phyloP scores from a whole-genome alignment of 2,888 invertebrate genomes.

The Melolontha melolontha region DNA sequence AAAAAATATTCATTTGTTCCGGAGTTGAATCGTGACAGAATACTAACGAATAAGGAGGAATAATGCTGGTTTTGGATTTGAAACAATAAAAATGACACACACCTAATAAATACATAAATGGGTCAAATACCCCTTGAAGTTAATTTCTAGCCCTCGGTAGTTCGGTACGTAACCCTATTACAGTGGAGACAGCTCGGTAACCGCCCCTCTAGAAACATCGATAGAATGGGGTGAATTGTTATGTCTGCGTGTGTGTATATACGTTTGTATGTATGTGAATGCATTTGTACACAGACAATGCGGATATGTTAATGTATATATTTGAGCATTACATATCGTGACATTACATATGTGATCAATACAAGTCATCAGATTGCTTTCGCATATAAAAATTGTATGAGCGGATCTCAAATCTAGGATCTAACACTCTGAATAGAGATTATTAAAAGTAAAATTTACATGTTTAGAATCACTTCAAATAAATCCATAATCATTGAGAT shows the following conservation, averaged over 20 bases:
- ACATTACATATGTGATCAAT: no score
- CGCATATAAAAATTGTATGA: no score
- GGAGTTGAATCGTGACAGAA: not conserved
- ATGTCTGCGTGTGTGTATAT: conserved; percentile 7
- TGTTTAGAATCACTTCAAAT: no score
- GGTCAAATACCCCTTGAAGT: conserved; percentile 51
- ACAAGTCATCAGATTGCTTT: no score
- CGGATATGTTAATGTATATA: no score
- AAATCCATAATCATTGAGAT: no score
- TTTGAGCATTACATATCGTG: no score
- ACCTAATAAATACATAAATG: conserved; percentile 45
- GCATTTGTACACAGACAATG: no score
- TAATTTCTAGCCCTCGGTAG: conserved; percentile 52
- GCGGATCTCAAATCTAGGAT: no score
- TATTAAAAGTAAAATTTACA: no score
- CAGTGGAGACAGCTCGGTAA: conserved; percentile 40
- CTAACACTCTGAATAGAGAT: no score
- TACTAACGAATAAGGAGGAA: conserved; percentile 8
- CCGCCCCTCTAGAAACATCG: conserved; percentile 45
- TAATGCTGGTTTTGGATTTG: conserved; percentile 9
- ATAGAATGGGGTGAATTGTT: conserved; percentile 48
- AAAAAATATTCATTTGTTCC: conserved; percentile 4
- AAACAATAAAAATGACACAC: conserved; percentile 42
- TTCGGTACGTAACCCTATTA: conserved; percentile 51
- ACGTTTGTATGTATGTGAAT: no score